These are phyloP conservation scores for Psilopogon haemacephalus DNA, from an alignment of 2,113 vertebrate genomes.

Conservation along the genomic window DNA sequence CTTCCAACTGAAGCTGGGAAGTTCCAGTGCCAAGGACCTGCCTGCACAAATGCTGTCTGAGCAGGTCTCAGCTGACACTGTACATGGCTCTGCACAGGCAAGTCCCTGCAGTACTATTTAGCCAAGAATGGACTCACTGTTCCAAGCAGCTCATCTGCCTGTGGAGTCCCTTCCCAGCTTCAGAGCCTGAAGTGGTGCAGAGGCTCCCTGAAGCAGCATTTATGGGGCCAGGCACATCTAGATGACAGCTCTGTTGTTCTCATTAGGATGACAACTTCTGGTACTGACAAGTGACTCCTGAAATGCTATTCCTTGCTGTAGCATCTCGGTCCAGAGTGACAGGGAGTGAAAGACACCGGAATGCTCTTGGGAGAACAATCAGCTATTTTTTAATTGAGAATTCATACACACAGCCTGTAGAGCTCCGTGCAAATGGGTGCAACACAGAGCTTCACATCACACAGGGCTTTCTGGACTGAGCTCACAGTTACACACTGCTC, in stretches of 20 bases:
- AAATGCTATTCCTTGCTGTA: not conserved
- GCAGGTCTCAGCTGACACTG: not conserved
- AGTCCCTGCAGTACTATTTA: constrained; percentile 15
- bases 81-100: not conserved
- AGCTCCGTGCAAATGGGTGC: not conserved
- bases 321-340: not conserved
- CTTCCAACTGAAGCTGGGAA: not conserved
- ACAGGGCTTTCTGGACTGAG: not conserved
- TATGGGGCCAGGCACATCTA: constrained; percentile 18
- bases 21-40: not conserved
- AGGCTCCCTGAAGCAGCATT: constrained; percentile 1
- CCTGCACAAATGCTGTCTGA: not conserved
- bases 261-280: constrained; percentile 24
- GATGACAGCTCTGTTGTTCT: constrained; percentile 26
- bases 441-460: constrained; percentile 22
- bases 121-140: not conserved
- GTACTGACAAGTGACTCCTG: constrained; percentile 28
- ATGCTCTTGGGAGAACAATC: not conserved
- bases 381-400: constrained; percentile 40
- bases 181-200: not conserved
- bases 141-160: not conserved
- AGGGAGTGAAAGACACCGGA: not conserved
- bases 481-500: not conserved
- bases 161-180: not conserved
- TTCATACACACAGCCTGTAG: not conserved